Percentiles rank a stretch among this genome's conserved stretches.
These are phyloP conservation scores for Lates japonicus DNA, from an alignment of 2,797 vertebrate species.

Conservation along the genomic window DNA sequence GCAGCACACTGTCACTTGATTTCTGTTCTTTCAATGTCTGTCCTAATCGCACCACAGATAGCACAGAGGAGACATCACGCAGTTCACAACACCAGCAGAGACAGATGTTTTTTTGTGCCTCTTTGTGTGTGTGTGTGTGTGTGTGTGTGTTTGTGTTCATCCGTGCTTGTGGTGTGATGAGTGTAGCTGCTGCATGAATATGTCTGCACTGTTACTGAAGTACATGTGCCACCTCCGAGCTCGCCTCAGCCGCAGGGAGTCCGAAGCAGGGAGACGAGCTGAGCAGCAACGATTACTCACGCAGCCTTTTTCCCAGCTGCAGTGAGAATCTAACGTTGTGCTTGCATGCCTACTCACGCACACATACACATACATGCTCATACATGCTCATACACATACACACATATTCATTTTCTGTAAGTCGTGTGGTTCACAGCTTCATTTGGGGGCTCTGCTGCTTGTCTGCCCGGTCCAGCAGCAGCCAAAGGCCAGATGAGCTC, in stretches of 20 bases:
- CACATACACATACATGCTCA: neutral
- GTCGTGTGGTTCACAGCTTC: slow-evolving; percentile 18
- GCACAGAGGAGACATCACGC: slow-evolving; percentile 26
- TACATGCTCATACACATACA: neutral
- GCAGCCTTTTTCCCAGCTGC: slow-evolving; percentile 48
- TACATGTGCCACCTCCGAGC: slow-evolving; percentile 54
- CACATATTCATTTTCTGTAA: neutral
- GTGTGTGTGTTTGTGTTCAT: slow-evolving; percentile 25
- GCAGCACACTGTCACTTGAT: slow-evolving; percentile 19
- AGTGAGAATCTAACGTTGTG: slow-evolving; percentile 31
- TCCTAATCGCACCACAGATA: slow-evolving; percentile 6
- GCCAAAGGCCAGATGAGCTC: slow-evolving; percentile 62
- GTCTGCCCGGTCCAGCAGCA: slow-evolving; percentile 38
- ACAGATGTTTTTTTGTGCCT: neutral
- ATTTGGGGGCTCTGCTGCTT: slow-evolving; percentile 9
- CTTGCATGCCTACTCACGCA: slow-evolving; percentile 12
- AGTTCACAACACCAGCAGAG: slow-evolving; percentile 27
- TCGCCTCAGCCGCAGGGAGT: slow-evolving; percentile 36
- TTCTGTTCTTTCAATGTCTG: slow-evolving; percentile 1
- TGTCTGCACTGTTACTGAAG: slow-evolving; percentile 31
- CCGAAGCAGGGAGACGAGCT: slow-evolving; percentile 30
- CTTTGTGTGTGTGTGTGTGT: slow-evolving; percentile 23
- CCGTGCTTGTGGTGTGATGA: slow-evolving; percentile 34
- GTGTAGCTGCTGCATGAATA: slow-evolving; percentile 30
- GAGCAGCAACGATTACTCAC: slow-evolving; percentile 64